Percentiles rank a stretch among this genome's conserved stretches.
These are phyloP conservation scores for Haemorhous mexicanus DNA, from an alignment of 2,113 vertebrate species.

Conservation along the genomic window DNA sequence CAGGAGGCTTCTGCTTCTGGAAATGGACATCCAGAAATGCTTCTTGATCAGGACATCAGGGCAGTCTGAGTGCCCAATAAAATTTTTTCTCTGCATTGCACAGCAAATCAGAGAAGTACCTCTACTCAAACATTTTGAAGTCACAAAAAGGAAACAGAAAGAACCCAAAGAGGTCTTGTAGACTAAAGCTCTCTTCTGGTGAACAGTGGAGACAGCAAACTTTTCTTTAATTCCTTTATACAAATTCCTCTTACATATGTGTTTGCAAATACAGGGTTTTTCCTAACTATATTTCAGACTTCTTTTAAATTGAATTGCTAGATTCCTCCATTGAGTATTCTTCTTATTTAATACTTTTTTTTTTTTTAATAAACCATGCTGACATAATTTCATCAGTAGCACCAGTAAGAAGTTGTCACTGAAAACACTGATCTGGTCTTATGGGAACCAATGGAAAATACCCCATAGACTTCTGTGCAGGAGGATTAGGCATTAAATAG, in stretches of 20 bases:
- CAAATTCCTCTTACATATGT: neutral
- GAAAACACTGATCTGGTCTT: neutral
- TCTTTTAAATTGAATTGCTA: neutral
- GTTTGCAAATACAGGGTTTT: neutral
- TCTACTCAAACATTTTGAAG: neutral
- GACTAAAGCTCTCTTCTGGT: neutral
- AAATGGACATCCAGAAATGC: neutral
- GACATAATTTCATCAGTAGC: neutral
- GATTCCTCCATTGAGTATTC: neutral
- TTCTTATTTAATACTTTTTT: rapidly evolving
- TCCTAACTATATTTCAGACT: neutral
- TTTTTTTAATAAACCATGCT: neutral
- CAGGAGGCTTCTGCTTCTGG: neutral
- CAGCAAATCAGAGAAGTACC: neutral
- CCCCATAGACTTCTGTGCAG: neutral
- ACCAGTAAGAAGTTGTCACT: neutral
- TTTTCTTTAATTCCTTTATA: neutral
- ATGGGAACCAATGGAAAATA: neutral
- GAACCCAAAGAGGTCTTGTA: neutral
- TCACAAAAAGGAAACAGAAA: neutral
- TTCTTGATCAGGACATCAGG: neutral
- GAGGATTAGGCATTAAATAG: neutral
- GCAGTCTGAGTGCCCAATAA: too few species aligned
- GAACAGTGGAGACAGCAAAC: neutral
- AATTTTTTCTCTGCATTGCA: neutral